Evolutionary conservation across 2,888 invertebrate species (phyloP), one percentile per base, ranked within the genome.

Genomic region (Eristalis tenax): DNA sequence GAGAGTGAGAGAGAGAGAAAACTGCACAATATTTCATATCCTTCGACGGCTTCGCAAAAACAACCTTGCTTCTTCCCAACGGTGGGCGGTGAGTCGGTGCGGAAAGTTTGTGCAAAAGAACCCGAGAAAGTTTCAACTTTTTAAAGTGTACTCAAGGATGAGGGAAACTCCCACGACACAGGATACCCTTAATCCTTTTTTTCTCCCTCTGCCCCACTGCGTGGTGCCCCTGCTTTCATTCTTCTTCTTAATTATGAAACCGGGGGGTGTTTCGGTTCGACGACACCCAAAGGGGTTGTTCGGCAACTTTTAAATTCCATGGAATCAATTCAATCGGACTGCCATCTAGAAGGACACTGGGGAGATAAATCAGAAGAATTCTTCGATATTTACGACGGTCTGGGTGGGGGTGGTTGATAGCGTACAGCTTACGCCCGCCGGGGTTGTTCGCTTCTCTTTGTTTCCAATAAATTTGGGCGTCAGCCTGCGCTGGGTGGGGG

Each of bases 341-440:
- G 59, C 18, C 10, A 26, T 8, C 10, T 18, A 32, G 50, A 63
- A 23, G 69, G 63, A 64, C 65, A 6, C 56, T n/a, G 35, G 50
- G 61, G 69, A 69, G 13, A 63, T 43, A 77, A 69, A 69, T 77
- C 77, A 69, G 5, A 76, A 61, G 43, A 56, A 56, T 68, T 63
- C 63, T 77, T 32, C 22, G 40, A 32, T 32, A 50, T 18, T 50
- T 50, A 18, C 18, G 50, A 57, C 6, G 15, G 50, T 5, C 10
- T 4, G n/a, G 8, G n/a, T n/a, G 2, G 50, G 8, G 50, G 50
- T 18, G 18, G 50, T 50, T 50, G 18, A 50, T 50, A 18, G 8
- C 10, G 18, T n/a, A 18, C 6, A 50, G 18, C 50, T 18, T 50
- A 50, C 18, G 50, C 50, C 50, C 32, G 32, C 18, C 8, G 6